Conservation (phyloP, 2,113 vertebrate species). For the Vulpes vulpes region DNA sequence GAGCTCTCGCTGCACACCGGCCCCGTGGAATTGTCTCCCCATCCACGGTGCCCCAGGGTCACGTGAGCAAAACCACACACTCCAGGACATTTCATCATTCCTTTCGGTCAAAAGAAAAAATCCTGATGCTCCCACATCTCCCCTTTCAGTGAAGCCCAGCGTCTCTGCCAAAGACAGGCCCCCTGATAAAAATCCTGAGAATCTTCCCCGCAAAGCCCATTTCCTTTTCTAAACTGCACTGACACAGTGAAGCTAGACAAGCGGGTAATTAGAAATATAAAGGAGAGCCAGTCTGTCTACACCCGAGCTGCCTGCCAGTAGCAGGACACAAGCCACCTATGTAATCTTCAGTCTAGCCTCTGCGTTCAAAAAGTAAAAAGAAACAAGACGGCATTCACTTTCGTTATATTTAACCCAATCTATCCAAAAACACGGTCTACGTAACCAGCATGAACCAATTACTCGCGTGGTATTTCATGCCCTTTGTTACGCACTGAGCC, state of each 20-base stretch:
- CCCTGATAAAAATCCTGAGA: neutral
- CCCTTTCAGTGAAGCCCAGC: neutral
- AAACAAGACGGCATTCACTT: accelerated
- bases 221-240: neutral
- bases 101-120: neutral
- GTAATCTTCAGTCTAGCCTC: accelerated
- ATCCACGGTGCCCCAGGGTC: accelerated
- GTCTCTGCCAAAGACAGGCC: neutral
- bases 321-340: accelerated
- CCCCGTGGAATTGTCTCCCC: accelerated
- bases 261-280: neutral
- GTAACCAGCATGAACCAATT: accelerated
- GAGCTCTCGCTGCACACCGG: accelerated
- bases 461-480: accelerated
- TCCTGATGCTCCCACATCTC: accelerated
- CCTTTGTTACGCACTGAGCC: accelerated
- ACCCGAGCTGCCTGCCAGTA: neutral
- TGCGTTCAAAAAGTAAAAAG: neutral
- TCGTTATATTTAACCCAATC: neutral
- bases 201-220: neutral
- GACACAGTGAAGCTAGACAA: neutral
- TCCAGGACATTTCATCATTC: accelerated
- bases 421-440: neutral
- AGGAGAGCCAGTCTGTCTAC: accelerated
- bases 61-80: accelerated